Evolutionary conservation across 2,797 vertebrate genomes (phyloP), one percentile per base, ranked within the genome.

Genomic region (Micromesistius poutassou): DNA sequence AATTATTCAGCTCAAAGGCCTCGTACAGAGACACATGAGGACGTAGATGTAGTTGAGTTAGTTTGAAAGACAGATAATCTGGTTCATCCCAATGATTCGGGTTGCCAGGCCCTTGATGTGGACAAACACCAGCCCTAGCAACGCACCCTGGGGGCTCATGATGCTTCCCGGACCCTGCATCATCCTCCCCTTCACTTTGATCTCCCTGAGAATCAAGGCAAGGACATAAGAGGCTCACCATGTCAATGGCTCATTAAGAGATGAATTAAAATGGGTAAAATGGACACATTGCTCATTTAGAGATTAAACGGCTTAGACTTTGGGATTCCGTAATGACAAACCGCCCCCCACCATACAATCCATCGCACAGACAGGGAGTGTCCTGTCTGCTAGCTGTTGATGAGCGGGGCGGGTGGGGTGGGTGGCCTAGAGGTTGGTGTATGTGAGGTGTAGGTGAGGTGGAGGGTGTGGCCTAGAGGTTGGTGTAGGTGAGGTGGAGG

Each of bases 81-180:
- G 1, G 7, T 62, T n/a, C 2, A 25, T 62, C 46, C 16, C 13
- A 25, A 28, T 2, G n/a, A 30, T n/a, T 30, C 66, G 1, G 1
- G 68, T 71, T 71, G 55, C 68, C 68, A 71, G 30, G 68, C 28
- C 68, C 68, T 14, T 31, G 5, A 16, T 71, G 68, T 31, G 30
- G 28, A 30, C 28, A 71, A 71, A 31, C 68, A 71, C 1, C 66
- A 14, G 68, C 10, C 68, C 28, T 71, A 31, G 68, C 30, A 71
- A 71, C 28, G 68, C 68, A 30, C 28, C 28, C 30, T 25, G 30
- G 28, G 13, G 7, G 40, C 46, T 73, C 77, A 55, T 72, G 80
- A 55, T 55, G 46, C 46, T 4, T 12, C 1, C 16, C 46, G 46
- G 46, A 55, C 46, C 16, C 36, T 46, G 50, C 16, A 22, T 55